Evolutionary conservation across 2,888 invertebrate species (phyloP).

Genomic region (Germaria angustata): DNA sequence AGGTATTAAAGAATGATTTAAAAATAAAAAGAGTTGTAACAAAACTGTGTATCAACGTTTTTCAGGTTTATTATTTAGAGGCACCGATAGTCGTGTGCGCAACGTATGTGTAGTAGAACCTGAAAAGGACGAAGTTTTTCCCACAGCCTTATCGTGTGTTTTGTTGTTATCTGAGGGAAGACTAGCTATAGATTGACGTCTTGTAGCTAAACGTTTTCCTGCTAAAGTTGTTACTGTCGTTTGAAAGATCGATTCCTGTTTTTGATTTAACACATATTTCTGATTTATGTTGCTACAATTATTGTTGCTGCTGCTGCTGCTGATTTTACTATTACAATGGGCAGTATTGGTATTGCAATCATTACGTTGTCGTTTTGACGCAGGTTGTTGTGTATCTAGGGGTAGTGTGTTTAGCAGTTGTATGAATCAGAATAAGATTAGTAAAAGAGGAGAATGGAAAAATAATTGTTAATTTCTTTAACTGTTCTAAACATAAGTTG

Average conservation of each 20-base stretch:
- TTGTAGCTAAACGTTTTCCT: slow-evolving; percentile 74
- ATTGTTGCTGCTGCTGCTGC: slow-evolving; percentile 59
- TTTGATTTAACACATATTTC: slow-evolving; percentile 41
- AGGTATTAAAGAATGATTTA: slow-evolving; percentile 4
- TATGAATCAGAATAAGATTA: background rate
- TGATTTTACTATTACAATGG: slow-evolving; percentile 33
- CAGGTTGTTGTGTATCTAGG: slow-evolving; percentile 67
- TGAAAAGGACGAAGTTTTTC: slow-evolving; percentile 33
- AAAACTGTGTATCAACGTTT: slow-evolving; percentile 73
- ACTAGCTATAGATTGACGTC: slow-evolving; percentile 80
- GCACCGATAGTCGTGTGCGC: slow-evolving; percentile 81
- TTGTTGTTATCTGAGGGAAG: slow-evolving; percentile 58
- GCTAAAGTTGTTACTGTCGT: slow-evolving; percentile 62
- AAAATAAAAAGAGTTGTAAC: slow-evolving; percentile 24
- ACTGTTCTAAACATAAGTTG: background rate
- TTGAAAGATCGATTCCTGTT: slow-evolving; percentile 33
- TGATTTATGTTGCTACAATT: slow-evolving; percentile 66
- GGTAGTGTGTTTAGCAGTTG: background rate
- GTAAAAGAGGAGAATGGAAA: slow-evolving; percentile 40
- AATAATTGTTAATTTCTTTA: slow-evolving; percentile 12
- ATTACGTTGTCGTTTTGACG: slow-evolving; percentile 65
- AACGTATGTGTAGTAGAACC: slow-evolving; percentile 70
- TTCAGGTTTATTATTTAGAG: slow-evolving; percentile 80
- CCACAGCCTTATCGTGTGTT: slow-evolving; percentile 36
- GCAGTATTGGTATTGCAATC: slow-evolving; percentile 49